Percentiles rank a stretch among this genome's conserved stretches.
These are phyloP conservation scores for Grus americana DNA, from an alignment of 2,113 vertebrate species.

Conservation along the genomic window DNA sequence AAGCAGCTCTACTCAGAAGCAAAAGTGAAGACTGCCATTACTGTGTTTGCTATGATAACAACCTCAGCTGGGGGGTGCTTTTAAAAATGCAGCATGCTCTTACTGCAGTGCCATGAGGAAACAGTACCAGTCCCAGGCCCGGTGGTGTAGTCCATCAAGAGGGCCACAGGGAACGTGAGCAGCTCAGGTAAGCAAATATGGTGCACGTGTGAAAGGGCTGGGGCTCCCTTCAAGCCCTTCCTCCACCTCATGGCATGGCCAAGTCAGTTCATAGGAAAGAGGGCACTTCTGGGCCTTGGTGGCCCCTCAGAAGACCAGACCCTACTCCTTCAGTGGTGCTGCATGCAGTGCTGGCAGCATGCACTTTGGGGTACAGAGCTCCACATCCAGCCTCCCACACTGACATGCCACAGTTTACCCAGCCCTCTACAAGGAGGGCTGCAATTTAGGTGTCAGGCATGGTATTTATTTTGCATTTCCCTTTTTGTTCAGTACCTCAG, in stretches of 20 bases:
- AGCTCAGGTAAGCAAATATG: neutral
- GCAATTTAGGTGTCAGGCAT: neutral
- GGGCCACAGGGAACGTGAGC: neutral
- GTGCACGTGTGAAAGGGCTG: neutral
- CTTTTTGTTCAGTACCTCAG: neutral
- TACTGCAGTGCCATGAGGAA: neutral
- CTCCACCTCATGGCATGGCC: neutral
- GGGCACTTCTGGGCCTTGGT: neutral
- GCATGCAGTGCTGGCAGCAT: neutral
- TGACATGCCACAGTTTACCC: neutral
- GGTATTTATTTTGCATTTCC: neutral
- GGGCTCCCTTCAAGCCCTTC: neutral
- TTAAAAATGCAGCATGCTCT: neutral
- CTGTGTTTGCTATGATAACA: fast-evolving
- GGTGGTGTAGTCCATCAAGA: neutral
- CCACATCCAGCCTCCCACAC: neutral
- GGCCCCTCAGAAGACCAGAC: neutral
- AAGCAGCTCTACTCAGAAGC: neutral
- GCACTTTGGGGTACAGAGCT: neutral
- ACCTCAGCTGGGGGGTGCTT: neutral
- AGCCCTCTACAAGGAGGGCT: neutral
- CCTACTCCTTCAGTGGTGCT: neutral
- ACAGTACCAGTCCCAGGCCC: neutral
- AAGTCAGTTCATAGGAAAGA: neutral
- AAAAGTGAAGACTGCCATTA: neutral